Evolutionary conservation across 2,113 vertebrate species (phyloP), one percentile per base, ranked within the genome.

Genomic region (Leiothrix lutea): DNA sequence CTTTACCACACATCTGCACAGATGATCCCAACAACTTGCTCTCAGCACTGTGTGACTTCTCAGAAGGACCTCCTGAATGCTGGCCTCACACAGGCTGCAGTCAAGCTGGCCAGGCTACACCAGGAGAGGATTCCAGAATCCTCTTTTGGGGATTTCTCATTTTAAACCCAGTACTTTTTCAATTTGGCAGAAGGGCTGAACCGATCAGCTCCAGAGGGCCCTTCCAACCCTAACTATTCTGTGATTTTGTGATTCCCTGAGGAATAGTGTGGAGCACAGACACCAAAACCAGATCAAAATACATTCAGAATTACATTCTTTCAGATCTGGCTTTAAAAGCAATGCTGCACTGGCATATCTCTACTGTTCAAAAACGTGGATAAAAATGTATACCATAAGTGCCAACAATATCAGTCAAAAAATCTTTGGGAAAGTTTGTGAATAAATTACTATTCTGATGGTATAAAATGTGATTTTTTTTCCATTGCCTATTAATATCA

Each of bases 21-120:
- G 29, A 67, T 4, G 42, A 69, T 21, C 25, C 31, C 14, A 60
- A 45, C 33, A 31, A 31, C 48, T 45, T 0, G 0, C 38, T 69
- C 45, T 44, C 1, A 2, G n/a, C 48, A 77, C 33, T 0, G 0
- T 23, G 10, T 10, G 15, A 56, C 58, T 64, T 78, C 40, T 47
- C 26, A 56, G 48, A n/a, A 80, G 23, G 26, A 60, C 18, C 23
- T 82, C 19, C 36, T 47, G n/a, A 57, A 75, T 5, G 14, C 53
- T 62, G 35, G 20, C 50, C 36, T 79, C 44, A 62, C 53, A 33
- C 0, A 1, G 19, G 25, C 53, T 66, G 48, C 22, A 79, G 61
- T 29, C n/a, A 70, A 70, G 36, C n/a, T 51, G 65, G 5, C 20
- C 65, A 85, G 26, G 22, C 16, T 60, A 50, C 0, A 0, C 6